phyloP scores from a whole-genome alignment of 1,140 invertebrate genomes.

The Heliconius nattereri region DNA sequence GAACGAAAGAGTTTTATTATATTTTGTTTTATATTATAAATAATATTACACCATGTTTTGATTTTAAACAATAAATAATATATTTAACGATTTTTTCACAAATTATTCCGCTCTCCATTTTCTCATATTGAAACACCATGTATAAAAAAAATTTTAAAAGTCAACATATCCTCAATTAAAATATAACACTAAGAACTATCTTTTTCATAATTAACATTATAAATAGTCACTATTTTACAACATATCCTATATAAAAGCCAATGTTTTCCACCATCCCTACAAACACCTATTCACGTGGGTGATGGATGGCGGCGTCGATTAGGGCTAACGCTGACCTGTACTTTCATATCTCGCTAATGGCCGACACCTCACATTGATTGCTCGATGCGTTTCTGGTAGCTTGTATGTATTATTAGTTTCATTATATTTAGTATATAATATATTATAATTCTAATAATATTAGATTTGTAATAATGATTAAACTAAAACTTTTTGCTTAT shows the following conservation, averaged over 20 bases:
- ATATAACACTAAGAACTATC: no score
- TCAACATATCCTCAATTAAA: no score
- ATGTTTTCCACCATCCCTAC: constrained; percentile 41
- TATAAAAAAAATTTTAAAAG: neutral
- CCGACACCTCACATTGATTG: constrained; percentile 49
- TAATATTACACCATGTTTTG: no score
- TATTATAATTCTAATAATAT: neutral
- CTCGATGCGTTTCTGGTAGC: constrained; percentile 31
- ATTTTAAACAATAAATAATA: no score
- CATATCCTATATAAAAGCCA: neutral
- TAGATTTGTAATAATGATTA: neutral
- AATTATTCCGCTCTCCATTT: no score
- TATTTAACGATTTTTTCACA: no score
- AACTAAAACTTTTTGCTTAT: neutral
- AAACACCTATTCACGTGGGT: constrained; percentile 72
- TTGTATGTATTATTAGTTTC: neutral
- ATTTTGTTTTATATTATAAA: no score
- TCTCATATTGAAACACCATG: no score
- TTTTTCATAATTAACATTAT: no score
- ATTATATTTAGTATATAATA: neutral
- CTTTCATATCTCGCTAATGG: constrained; percentile 79
- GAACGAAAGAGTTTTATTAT: no score
- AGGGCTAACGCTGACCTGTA: constrained; percentile 76
- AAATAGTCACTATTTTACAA: neutral
- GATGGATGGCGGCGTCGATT: constrained; percentile 79